Evolutionary conservation across 1,140 invertebrate species (phyloP), one percentile per base, ranked within the genome.

Genomic region (Temnothorax curvispinosus): DNA sequence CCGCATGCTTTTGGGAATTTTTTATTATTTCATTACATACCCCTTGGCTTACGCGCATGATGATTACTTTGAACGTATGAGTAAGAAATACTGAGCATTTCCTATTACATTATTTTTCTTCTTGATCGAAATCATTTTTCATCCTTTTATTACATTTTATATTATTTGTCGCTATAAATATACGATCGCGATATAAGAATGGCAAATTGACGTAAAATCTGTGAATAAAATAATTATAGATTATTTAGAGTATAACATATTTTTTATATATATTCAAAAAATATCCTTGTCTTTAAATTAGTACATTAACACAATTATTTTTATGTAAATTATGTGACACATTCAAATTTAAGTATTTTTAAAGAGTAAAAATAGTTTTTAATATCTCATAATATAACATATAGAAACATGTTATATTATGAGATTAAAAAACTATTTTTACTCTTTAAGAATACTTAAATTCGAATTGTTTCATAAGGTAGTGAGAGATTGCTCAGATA

Each of bases 1-100:
- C 91, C 88, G 95, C 95, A 95, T 95, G 95, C 93, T 94, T 94
- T 93, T 94, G 92, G 94, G 92, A 91, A 93, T 92, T 93, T 92
- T 93, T 94, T 90, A 94, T 90, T 94, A 93, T 94, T 91, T 95
- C 91, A 94, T 92, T 93, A 95, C 91, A 93, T 92, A 94, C 91
- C 93, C 91, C 93, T 93, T 94, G 87, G 93, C 92, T 94, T 94
- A 93, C 90, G 93, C 93, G 94, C 94, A 94, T 95, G 93, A 92
- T 92, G 82, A 89, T 74, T 93, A 92, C 85, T 89, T 94, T 91
- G 92, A 52, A 82, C 56, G 69, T 80, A 27, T 62, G 74, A 77
- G 27, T 67, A 80, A 85, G 15, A 87, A 32, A 74, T 87, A 44
- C 52, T 64, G n/a, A 67, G 56, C 8, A 58, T 89, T 71, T 74